Evolutionary conservation across 2,113 vertebrate genomes (phyloP).

Genomic region (Cephalopterus ornatus): DNA sequence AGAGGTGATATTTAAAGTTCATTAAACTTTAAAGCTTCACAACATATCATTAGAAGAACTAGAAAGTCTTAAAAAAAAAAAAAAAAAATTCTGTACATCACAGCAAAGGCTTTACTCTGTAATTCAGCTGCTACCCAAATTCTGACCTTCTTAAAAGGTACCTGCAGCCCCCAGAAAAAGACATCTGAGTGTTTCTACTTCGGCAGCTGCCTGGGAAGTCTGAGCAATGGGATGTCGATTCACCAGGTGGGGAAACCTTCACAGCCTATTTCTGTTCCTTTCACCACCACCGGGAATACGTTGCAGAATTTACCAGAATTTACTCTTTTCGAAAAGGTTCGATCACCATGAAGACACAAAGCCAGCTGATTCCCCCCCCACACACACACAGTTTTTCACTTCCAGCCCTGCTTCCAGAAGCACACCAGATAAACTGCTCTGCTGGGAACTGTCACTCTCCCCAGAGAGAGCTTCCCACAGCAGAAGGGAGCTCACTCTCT

Average conservation of each 20-base stretch:
- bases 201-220: neutral
- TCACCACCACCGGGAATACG: neutral
- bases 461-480: neutral
- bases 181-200: neutral
- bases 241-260: neutral
- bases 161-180: neutral
- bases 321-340: neutral
- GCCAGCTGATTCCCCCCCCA: neutral
- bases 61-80: neutral
- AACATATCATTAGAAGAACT: neutral
- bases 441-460: neutral
- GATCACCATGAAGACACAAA: neutral
- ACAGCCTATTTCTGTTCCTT: neutral
- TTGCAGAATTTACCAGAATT: neutral
- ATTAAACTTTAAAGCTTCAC: neutral
- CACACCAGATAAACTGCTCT: neutral
- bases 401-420: neutral
- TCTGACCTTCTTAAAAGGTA: neutral
- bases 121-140: neutral
- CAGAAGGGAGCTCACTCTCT: neutral
- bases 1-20: neutral
- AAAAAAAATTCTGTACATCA: neutral
- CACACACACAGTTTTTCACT: neutral
- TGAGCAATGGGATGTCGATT: accelerated
- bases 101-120: neutral